These are phyloP conservation scores for Lamellibrachia satsuma DNA, from an alignment of 2,888 invertebrate genomes.

Conservation along the genomic window DNA sequence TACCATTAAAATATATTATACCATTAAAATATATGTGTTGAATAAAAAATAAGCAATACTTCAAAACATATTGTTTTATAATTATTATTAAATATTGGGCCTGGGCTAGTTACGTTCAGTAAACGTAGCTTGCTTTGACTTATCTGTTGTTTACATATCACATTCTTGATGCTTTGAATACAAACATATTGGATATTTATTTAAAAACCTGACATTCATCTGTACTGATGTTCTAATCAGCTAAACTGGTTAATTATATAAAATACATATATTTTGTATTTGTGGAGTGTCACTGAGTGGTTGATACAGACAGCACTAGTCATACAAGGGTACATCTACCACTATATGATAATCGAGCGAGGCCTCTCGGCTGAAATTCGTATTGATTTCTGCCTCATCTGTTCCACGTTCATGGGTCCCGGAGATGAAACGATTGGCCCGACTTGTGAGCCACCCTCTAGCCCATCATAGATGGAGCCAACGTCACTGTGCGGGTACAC, in stretches of 20 bases:
- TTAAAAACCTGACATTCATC: background rate
- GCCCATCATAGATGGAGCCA: conserved; percentile 28
- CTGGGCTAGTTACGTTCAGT: background rate
- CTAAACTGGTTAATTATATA: background rate
- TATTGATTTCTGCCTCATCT: conserved; percentile 20
- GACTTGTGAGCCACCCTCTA: conserved; percentile 20
- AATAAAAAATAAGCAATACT: background rate
- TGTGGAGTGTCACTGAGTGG: background rate
- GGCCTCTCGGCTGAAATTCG: conserved; percentile 19
- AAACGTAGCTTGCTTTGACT: background rate
- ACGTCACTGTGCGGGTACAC: conserved; percentile 26
- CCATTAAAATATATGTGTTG: too few species aligned
- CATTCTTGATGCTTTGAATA: background rate
- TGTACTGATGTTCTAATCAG: background rate
- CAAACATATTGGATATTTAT: background rate
- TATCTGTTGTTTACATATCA: background rate
- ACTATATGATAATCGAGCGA: conserved; percentile 19
- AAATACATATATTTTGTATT: background rate
- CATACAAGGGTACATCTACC: background rate
- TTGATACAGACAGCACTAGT: background rate
- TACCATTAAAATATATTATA: too few species aligned
- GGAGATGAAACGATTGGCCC: background rate
- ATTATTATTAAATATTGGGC: background rate
- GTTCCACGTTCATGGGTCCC: background rate
- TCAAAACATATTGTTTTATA: background rate